Evolutionary conservation across 1,140 invertebrate species (phyloP).

Genomic region (Diploscapter pachys): DNA sequence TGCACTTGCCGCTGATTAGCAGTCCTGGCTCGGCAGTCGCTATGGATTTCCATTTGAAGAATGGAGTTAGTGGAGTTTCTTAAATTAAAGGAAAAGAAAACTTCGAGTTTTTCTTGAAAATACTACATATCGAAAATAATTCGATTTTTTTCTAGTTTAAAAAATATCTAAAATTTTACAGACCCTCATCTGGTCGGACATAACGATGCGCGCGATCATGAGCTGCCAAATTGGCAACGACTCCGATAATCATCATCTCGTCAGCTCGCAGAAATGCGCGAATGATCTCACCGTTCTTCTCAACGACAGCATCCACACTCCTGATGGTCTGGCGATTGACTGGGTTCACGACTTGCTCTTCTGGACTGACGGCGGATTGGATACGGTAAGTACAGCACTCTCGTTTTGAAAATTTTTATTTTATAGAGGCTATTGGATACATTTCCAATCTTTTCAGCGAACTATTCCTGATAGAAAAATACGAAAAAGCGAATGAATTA

Average conservation of each 20-base stretch:
- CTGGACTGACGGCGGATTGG: conserved; percentile 87
- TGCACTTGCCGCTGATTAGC: conserved; percentile 49
- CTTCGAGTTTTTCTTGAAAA: neutral
- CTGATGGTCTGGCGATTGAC: conserved; percentile 89
- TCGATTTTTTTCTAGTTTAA: too few relatives aligned
- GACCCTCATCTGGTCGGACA: conserved; percentile 28
- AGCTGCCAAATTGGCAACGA: conserved; percentile 33
- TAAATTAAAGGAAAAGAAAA: neutral
- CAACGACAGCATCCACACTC: conserved; percentile 76
- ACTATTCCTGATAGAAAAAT: conserved; percentile 65
- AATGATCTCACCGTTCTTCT: conserved; percentile 65
- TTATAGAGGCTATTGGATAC: too few relatives aligned
- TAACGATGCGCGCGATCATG: conserved; percentile 25
- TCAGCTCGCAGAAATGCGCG: conserved; percentile 11
- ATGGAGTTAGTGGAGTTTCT: conserved; percentile 8
- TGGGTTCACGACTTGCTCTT: conserved; percentile 95
- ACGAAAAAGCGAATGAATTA: too few relatives aligned
- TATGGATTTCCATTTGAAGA: conserved; percentile 47
- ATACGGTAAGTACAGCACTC: conserved; percentile 57
- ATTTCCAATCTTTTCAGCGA: neutral
- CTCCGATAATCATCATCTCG: conserved; percentile 23
- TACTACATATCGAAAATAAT: too few relatives aligned
- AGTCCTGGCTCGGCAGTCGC: conserved; percentile 56
- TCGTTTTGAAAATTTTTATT: too few relatives aligned
- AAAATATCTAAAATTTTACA: neutral